A percentile compares a stretch with the other conserved stretches of the same genome.
These are phyloP conservation scores for Cecropterus lyciades DNA, from an alignment of 1,140 invertebrate genomes.

Conservation along the genomic window DNA sequence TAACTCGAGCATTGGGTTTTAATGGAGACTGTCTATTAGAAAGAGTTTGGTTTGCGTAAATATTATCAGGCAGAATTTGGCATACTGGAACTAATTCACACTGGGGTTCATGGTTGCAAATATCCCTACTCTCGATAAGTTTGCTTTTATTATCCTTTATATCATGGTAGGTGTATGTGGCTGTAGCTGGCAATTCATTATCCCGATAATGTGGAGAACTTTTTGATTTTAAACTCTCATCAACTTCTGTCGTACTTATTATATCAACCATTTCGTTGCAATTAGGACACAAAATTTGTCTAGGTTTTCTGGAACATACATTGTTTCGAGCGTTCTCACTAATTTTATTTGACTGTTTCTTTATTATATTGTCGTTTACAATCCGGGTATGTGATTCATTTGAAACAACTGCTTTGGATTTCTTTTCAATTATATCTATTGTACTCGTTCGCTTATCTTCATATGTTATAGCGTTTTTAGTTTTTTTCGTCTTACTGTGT, in stretches of 20 bases:
- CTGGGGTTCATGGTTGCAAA: conserved; percentile 60
- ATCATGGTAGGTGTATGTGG: conserved; percentile 35
- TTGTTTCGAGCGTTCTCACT: background rate
- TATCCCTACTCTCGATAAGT: conserved; percentile 43
- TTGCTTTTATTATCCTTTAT: conserved; percentile 38
- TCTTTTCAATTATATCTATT: conserved; percentile 27
- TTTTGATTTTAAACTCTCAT: conserved; percentile 49
- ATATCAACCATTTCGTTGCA: conserved; percentile 66
- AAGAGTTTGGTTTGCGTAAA: conserved; percentile 47
- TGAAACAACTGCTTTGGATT: conserved; percentile 8
- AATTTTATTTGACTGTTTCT: conserved; percentile 37
- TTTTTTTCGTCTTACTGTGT: conserved; percentile 32
- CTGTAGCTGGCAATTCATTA: conserved; percentile 39
- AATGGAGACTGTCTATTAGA: conserved; percentile 38
- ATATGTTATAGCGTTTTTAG: conserved; percentile 39
- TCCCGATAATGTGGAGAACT: conserved; percentile 39
- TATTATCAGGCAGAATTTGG: conserved; percentile 61
- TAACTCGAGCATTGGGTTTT: conserved; percentile 51
- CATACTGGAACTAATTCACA: conserved; percentile 69
- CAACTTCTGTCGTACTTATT: conserved; percentile 57
- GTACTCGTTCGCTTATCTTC: conserved; percentile 51
- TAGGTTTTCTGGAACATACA: conserved; percentile 46
- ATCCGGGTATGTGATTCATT: conserved; percentile 1
- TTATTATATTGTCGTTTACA: conserved; percentile 12
- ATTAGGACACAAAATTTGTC: conserved; percentile 61